Evolutionary conservation across 2,888 invertebrate genomes (phyloP), one percentile per base, ranked within the genome.

Genomic region (Globia sparganii): DNA sequence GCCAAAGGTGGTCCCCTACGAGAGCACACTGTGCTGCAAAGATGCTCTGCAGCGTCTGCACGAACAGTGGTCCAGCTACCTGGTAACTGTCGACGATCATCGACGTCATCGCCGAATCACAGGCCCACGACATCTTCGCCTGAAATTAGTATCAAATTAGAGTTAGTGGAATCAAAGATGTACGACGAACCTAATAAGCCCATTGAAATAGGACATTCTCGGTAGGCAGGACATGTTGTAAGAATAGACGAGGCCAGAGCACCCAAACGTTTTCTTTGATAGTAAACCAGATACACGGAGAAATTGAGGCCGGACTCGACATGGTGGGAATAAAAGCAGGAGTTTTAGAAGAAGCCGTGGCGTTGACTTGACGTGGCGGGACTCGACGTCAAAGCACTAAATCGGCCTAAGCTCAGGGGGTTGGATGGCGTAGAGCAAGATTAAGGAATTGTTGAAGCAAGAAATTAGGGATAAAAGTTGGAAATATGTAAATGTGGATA

Each of bases 1-100:
- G 97, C 95, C 97, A 97, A 18, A 89, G 78, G 58, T 88, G 89
- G 67, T 88, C 89, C 25, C 89, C 87, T 25, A 58, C 56, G 49
- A 95, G 89, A 0, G 95, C 94, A 87, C 97, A 97, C 87, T 97
- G 97, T 0, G 97, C 97, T 1, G 96, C 91, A 66, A 98, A 90
- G 65, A 98, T 90, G 0, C 97, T 96, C 78, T 97, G 97, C 61
- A 98, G 89, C 0, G 97, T 91, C 21, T 97, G 95, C 0, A 96
- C 91, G 90, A 98, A 97, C 53, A 97, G 81, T 0, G 95, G 92
- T 0, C 94, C 95, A 0, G 94, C 90, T 0, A 92, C 90, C 4
- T 96, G 94, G 72, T 93, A 91, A 72, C 91, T 90, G 76, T 89
- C 83, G 78, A 91, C 59, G 34, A 93, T 84, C 25, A 87, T 85